Base-by-base conservation (phyloP, 2,113 vertebrate genomes). In the Podarcis raffonei region DNA sequence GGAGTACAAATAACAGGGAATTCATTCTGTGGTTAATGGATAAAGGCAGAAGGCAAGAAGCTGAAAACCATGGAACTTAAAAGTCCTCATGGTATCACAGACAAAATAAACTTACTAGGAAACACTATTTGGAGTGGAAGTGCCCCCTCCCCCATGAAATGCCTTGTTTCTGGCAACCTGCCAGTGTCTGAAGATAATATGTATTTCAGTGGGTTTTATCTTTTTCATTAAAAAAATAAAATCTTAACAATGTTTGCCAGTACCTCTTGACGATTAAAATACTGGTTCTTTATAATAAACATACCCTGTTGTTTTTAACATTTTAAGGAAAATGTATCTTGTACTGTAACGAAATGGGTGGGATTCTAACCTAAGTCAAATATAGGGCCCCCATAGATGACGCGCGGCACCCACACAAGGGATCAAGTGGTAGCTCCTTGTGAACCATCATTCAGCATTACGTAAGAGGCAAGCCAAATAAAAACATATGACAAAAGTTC, bases 31-130 rank as follows among this genome's bases (percentile, higher is more conserved):
- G 72, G 75, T 32, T 85, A 84, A 84, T 74, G 83, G 20, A 74
- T 85, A 74, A 84, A 80, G 66, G 42, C 18, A 57, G 57, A 53
- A 85, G 78, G 78, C 53, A 35, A 39, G n/a, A 79, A 37, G 3
- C 35, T 20, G 15, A 77, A 3, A 81, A 23, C 30, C 30, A 35
- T 72, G 12, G 7, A 85, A 65, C 11, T 89, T 82, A 15, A 76
- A 69, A 81, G 62, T 71, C 25, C 48, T 82, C 27, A 2, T 83
- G 20, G 25, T 16, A 0, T 48, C 87, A 88, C 79, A 39, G 68
- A 25, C 82, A 72, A 68, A 91, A 93, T 37, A 83, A 91, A 62
- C 1, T 7, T 74, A 91, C 66, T 30, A 27, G 6, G 7, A 76
- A 76, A 12, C 53, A 8, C 9, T 42, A 42, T 35, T n/a, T 89